Evolutionary conservation across 2,113 vertebrate genomes (phyloP).

Genomic region (Syngnathoides biaculeatus): DNA sequence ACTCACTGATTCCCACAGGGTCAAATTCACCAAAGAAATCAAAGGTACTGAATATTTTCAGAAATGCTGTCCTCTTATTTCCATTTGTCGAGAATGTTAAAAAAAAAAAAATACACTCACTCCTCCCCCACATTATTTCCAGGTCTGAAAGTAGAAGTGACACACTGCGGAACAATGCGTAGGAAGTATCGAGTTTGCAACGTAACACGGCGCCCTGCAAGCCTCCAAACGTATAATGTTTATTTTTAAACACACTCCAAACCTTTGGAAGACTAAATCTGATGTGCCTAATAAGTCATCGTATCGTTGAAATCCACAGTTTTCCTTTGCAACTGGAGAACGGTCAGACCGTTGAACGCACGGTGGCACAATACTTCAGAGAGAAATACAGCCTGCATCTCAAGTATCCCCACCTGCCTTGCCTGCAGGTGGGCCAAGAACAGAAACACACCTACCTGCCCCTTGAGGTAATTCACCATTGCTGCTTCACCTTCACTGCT

Average conservation of each 20-base stretch:
- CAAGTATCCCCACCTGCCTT: slow-evolving; percentile 97
- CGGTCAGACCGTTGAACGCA: slow-evolving; percentile 97
- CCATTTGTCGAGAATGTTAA: neutral
- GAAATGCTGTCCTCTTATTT: neutral
- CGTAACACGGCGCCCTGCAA: slow-evolving; percentile 93
- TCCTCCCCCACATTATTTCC: slow-evolving; percentile 1
- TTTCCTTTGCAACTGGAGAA: slow-evolving; percentile 98
- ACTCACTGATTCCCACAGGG: slow-evolving; percentile 97
- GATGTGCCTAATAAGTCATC: neutral
- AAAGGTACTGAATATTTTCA: slow-evolving; percentile 73
- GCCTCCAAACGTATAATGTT: slow-evolving; percentile 88
- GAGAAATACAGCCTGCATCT: slow-evolving; percentile 98
- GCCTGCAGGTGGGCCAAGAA: slow-evolving; percentile 98
- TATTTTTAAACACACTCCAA: neutral
- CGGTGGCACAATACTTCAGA: slow-evolving; percentile 98
- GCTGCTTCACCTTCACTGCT: neutral
- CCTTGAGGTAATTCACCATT: slow-evolving; percentile 85
- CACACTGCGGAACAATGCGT: slow-evolving; percentile 98
- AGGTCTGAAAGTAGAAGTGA: slow-evolving; percentile 99
- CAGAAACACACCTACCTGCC: slow-evolving; percentile 99
- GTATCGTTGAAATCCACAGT: slow-evolving; percentile 61
- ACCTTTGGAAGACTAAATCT: neutral
- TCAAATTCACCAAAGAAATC: slow-evolving; percentile 99
- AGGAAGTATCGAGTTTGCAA: slow-evolving; percentile 98
- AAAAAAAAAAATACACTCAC: no score